A percentile compares a stretch with the other conserved stretches of the same genome.
These are phyloP conservation scores for Acheta domesticus DNA, from an alignment of 2,888 invertebrate genomes.

Conservation along the genomic window DNA sequence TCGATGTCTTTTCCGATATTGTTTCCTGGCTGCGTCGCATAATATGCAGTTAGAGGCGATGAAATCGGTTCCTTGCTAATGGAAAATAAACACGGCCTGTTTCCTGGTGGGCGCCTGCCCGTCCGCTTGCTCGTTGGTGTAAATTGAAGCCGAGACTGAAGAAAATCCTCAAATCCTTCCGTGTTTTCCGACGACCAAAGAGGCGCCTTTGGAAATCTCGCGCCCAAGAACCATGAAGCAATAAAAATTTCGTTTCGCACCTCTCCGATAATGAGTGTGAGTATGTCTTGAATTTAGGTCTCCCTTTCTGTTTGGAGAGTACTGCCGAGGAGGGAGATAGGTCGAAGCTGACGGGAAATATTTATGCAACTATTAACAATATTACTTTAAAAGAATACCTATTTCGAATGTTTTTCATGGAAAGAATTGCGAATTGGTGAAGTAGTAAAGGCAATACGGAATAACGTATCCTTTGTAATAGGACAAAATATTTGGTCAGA, in stretches of 20 bases:
- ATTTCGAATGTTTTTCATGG: too few relatives aligned
- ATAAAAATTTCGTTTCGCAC: not conserved
- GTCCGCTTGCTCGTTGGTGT: not conserved
- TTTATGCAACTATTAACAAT: too few relatives aligned
- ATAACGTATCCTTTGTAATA: too few relatives aligned
- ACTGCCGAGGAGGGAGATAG: not conserved
- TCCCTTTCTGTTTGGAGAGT: too few relatives aligned
- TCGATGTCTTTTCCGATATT: not conserved
- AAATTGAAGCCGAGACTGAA: not conserved
- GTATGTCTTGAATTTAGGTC: not conserved
- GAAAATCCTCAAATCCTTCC: conserved; percentile 9
- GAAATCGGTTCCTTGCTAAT: not conserved
- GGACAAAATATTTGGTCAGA: too few relatives aligned
- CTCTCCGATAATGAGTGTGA: not conserved
- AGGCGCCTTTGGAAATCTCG: not conserved
- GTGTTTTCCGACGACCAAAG: not conserved
- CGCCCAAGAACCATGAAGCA: not conserved
- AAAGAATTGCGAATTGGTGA: too few relatives aligned
- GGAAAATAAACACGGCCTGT: not conserved
- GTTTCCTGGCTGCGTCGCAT: not conserved
- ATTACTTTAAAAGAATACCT: too few relatives aligned
- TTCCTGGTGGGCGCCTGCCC: not conserved
- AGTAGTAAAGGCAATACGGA: too few relatives aligned
- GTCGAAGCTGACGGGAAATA: not conserved
- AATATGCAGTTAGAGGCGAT: not conserved